These are phyloP conservation scores for Sitta carolinensis DNA, from an alignment of 2,797 vertebrate genomes.

Conservation along the genomic window DNA sequence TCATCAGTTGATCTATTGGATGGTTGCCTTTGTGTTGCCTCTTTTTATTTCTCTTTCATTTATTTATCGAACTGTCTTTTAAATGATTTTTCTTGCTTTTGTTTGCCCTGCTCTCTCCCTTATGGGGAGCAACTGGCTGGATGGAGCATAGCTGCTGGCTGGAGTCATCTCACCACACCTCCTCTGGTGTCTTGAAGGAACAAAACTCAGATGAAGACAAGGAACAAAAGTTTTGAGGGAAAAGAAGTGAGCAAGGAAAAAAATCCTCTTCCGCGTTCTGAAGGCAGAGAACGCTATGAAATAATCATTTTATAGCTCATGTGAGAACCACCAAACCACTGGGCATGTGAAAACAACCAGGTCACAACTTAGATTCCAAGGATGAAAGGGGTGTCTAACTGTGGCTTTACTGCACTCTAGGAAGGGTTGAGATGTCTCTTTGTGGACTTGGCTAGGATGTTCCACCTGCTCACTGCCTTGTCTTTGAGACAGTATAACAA, in stretches of 20 bases:
- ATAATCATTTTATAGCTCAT: not conserved
- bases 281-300: not conserved
- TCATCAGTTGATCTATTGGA: not conserved
- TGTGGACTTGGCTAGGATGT: not conserved
- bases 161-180: not conserved
- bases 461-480: not conserved
- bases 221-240: not conserved
- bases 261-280: not conserved
- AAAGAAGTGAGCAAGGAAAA: not conserved
- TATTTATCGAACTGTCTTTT: not conserved
- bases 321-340: not conserved
- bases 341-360: not conserved
- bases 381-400: not conserved
- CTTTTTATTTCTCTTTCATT: not conserved
- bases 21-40: not conserved
- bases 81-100: not conserved
- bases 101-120: not conserved
- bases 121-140: not conserved
- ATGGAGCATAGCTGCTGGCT: not conserved
- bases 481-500: not conserved
- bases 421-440: not conserved
- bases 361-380: not conserved
- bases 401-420: not conserved
- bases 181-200: not conserved
- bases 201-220: not conserved